These are phyloP conservation scores for Agriopis leucophaearia DNA, from an alignment of 2,888 invertebrate species.

Conservation along the genomic window DNA sequence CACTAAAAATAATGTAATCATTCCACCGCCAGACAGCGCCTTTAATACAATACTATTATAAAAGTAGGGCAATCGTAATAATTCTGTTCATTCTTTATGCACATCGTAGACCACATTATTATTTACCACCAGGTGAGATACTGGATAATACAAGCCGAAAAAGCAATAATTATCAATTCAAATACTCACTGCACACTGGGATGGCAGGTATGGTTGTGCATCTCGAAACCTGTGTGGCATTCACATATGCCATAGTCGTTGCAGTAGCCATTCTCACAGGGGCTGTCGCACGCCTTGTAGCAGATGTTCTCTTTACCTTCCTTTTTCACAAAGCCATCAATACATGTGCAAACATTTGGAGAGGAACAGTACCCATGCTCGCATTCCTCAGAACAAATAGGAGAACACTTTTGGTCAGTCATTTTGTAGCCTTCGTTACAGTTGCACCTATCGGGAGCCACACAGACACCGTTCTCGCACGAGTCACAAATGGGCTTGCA, in stretches of 20 bases:
- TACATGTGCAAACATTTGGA: conserved; percentile 37
- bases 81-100: too few relatives aligned
- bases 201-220: conserved; percentile 54
- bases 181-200: conserved; percentile 58
- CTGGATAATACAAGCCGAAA: too few relatives aligned
- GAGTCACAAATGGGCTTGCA: conserved; percentile 17
- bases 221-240: conserved; percentile 55
- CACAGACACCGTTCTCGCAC: conserved; percentile 26
- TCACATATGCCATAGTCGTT: conserved; percentile 55
- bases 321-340: conserved; percentile 41
- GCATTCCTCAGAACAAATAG: conserved; percentile 22
- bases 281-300: conserved; percentile 54
- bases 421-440: conserved; percentile 33
- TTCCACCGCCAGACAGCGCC: too few relatives aligned
- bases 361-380: conserved; percentile 32
- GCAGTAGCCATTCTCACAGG: conserved; percentile 61
- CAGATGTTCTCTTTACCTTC: conserved; percentile 50
- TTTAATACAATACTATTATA: too few relatives aligned
- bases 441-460: conserved; percentile 24
- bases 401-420: conserved; percentile 19
- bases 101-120: too few relatives aligned
- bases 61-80: too few relatives aligned
- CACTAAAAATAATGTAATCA: too few relatives aligned
- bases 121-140: too few relatives aligned
- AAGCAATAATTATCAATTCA: not conserved